phyloP scores from a whole-genome alignment of 2,113 vertebrate species.

The Lagopus leucura region DNA sequence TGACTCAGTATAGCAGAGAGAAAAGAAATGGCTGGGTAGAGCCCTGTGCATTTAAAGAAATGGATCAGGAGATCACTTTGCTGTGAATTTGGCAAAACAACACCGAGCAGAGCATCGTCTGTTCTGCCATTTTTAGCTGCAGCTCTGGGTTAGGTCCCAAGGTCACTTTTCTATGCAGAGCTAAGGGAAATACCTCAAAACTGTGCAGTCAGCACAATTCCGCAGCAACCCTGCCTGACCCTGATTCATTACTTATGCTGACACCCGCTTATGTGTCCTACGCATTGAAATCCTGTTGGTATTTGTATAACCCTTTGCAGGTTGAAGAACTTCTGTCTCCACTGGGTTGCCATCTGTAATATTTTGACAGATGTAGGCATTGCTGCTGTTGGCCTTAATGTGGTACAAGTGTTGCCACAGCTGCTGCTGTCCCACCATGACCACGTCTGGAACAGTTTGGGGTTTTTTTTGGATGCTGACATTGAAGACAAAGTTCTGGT shows the following conservation, averaged over 20 bases:
- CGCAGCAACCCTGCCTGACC: rapidly evolving
- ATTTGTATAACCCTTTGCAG: neutral
- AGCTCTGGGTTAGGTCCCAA: neutral
- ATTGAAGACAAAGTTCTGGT: rapidly evolving
- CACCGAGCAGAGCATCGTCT: rapidly evolving
- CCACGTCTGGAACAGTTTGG: neutral
- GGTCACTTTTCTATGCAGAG: neutral
- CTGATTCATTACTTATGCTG: neutral
- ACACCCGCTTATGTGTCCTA: neutral
- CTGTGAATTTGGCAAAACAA: rapidly evolving
- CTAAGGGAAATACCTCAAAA: neutral
- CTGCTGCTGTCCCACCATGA: neutral
- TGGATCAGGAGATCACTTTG: neutral
- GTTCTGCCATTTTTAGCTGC: neutral
- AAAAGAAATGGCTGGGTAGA: neutral
- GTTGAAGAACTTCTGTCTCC: neutral
- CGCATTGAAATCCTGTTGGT: neutral
- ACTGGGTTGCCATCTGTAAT: rapidly evolving
- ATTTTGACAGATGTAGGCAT: rapidly evolving
- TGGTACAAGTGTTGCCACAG: neutral
- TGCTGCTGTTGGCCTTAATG: rapidly evolving
- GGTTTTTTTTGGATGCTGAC: neutral
- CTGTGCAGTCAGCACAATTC: neutral
- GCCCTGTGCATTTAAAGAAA: neutral
- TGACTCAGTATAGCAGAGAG: neutral